Conservation (phyloP, 2,113 vertebrate species). For the Callocephalon fimbriatum region DNA sequence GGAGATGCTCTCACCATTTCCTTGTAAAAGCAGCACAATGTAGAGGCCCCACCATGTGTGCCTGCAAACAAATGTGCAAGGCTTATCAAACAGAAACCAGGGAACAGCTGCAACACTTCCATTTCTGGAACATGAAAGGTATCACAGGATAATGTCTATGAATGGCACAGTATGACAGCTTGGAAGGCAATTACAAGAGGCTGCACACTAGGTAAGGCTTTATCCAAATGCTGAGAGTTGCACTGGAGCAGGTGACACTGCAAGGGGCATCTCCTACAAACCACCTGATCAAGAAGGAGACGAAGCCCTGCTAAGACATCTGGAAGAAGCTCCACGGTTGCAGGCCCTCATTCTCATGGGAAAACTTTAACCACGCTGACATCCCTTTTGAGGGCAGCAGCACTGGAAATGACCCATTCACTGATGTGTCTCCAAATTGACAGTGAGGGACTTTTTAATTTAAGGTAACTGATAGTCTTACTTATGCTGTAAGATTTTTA, state of each 20-base stretch:
- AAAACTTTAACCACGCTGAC: neutral
- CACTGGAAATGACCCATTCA: neutral
- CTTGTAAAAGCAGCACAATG: neutral
- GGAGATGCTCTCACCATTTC: neutral
- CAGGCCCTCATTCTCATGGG: neutral
- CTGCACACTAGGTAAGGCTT: neutral
- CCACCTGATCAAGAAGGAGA: neutral
- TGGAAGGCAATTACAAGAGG: neutral
- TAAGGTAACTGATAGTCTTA: neutral
- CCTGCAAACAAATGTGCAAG: neutral
- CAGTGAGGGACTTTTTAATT: neutral
- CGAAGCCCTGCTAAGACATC: neutral
- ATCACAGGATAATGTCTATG: neutral
- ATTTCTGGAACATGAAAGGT: neutral
- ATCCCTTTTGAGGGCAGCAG: neutral
- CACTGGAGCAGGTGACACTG: neutral
- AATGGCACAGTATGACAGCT: accelerated
- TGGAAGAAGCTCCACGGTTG: neutral
- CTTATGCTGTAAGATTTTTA: neutral
- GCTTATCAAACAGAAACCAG: neutral
- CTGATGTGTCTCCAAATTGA: neutral
- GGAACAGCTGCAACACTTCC: neutral
- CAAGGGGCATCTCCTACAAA: neutral
- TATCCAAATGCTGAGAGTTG: neutral
- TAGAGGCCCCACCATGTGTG: neutral